A percentile compares a stretch with the other conserved stretches of the same genome.
These are phyloP conservation scores for Pelobates fuscus DNA, from an alignment of 2,113 vertebrate genomes.

Conservation along the genomic window DNA sequence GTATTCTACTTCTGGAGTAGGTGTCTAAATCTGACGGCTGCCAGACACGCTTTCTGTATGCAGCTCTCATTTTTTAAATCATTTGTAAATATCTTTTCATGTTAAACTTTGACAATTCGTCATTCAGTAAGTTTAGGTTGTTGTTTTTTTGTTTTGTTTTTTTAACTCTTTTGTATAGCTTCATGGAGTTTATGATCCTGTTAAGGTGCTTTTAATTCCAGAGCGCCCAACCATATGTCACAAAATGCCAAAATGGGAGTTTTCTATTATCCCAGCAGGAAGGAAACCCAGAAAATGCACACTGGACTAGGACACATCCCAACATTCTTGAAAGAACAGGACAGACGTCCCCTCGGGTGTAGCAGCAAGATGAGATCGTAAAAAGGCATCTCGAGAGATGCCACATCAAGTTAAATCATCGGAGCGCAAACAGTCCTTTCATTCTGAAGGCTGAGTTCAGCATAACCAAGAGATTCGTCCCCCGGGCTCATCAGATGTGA, in stretches of 20 bases:
- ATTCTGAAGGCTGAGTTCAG: conserved; percentile 51
- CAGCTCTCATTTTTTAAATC: too few relatives aligned
- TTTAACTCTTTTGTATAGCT: too few relatives aligned
- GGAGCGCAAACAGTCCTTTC: conserved; percentile 44
- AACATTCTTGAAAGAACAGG: conserved; percentile 43
- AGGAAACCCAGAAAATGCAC: conserved; percentile 26
- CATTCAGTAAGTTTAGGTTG: too few relatives aligned
- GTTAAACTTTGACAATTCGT: too few relatives aligned
- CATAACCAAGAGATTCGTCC: conserved; percentile 50
- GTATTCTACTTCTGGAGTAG: too few relatives aligned
- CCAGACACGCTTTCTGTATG: too few relatives aligned
- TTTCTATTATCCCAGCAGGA: conserved; percentile 33
- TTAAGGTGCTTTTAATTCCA: background rate
- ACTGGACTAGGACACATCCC: conserved; percentile 29
- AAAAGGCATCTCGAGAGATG: conserved; percentile 49
- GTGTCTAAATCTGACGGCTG: too few relatives aligned
- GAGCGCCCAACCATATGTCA: background rate
- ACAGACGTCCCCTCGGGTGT: conserved; percentile 46
- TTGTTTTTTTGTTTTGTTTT: too few relatives aligned
- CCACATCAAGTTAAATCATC: conserved; percentile 51
- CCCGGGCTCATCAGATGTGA: conserved; percentile 49
- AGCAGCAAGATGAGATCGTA: conserved; percentile 46
- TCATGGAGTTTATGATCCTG: too few relatives aligned
- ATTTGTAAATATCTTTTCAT: too few relatives aligned
- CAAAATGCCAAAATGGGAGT: conserved; percentile 2